Base-by-base conservation (phyloP, 2,113 vertebrate genomes). In the Pycnonotus jocosus region DNA sequence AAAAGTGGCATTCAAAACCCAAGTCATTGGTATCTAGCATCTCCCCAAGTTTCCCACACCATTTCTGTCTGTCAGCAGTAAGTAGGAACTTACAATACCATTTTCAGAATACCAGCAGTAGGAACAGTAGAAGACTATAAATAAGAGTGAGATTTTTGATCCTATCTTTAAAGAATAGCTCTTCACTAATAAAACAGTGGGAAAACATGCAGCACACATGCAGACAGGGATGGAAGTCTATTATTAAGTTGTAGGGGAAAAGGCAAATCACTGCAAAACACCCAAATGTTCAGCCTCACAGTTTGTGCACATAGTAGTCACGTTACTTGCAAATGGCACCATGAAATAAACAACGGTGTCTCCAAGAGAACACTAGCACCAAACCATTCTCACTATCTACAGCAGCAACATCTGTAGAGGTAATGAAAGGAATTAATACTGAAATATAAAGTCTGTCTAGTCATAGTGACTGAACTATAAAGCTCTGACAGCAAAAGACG, bases 41-140 rank as follows among this genome's bases (percentile, higher is more conserved):
- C 25, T 35, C 38, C 21, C 25, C 0, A 0, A 62, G 45, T 23
- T 91, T 22, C 37, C 25, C 22, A 21, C 42, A 25, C 18, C 27
- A 7, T 31, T 72, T 47, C 51, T 35, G 16, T 37, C 66, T 82
- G n/a, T n/a, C n/a, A n/a, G n/a, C n/a, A n/a, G n/a, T n/a, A n/a
- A n/a, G n/a, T n/a, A n/a, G n/a, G n/a, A n/a, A n/a, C n/a, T n/a
- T n/a, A n/a, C n/a, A n/a, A n/a, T n/a, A n/a, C n/a, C n/a, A n/a
- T n/a, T n/a, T n/a, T n/a, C n/a, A n/a, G n/a, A n/a, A n/a, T n/a
- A n/a, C n/a, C 42, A 65, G 37, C 33, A 53, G 37, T 1, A 8
- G 51, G 22, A 93, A 23, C 21, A 70, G n/a, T n/a, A n/a, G 23
- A 61, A 50, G 20, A 45, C 35, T 76, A 15, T 38, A 64, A 71